These are phyloP conservation scores for Argyresthia albistria DNA, from an alignment of 2,888 invertebrate genomes.

Conservation along the genomic window DNA sequence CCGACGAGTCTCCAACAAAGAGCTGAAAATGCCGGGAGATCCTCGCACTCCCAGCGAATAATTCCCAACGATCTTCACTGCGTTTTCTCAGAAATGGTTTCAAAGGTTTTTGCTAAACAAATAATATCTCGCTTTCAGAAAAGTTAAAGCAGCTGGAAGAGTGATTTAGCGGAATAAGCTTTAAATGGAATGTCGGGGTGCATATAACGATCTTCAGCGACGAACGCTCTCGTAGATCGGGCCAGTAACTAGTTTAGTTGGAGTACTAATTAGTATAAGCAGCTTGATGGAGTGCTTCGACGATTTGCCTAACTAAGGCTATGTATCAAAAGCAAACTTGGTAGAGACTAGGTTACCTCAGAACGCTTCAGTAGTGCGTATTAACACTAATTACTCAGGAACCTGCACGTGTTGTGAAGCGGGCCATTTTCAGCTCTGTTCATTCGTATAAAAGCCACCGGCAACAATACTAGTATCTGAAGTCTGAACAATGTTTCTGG, in stretches of 20 bases:
- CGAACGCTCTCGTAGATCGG: background rate
- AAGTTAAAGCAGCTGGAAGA: slow-evolving; percentile 5
- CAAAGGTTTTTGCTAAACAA: no score
- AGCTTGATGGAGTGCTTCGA: slow-evolving; percentile 20
- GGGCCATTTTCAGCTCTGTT: no score
- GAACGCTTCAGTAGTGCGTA: background rate
- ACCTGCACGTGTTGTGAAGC: no score
- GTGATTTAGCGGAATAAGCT: slow-evolving; percentile 32
- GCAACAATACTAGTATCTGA: slow-evolving; percentile 16
- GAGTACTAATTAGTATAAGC: slow-evolving; percentile 61
- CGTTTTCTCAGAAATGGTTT: no score
- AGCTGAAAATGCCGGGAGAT: no score
- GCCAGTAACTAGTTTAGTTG: slow-evolving; percentile 44
- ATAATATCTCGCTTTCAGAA: background rate
- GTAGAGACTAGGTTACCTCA: background rate
- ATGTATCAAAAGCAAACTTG: background rate
- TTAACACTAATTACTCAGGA: no score
- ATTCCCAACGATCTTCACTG: no score
- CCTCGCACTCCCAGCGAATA: no score
- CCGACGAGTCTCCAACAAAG: no score
- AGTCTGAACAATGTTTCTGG: slow-evolving; percentile 47
- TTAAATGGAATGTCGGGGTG: slow-evolving; percentile 16
- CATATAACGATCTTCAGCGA: slow-evolving; percentile 13
- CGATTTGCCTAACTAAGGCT: background rate
- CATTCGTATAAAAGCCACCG: no score